Percentiles rank a stretch among this genome's conserved stretches.
These are phyloP conservation scores for Cerastis leucographa DNA, from an alignment of 2,888 invertebrate genomes.

Conservation along the genomic window DNA sequence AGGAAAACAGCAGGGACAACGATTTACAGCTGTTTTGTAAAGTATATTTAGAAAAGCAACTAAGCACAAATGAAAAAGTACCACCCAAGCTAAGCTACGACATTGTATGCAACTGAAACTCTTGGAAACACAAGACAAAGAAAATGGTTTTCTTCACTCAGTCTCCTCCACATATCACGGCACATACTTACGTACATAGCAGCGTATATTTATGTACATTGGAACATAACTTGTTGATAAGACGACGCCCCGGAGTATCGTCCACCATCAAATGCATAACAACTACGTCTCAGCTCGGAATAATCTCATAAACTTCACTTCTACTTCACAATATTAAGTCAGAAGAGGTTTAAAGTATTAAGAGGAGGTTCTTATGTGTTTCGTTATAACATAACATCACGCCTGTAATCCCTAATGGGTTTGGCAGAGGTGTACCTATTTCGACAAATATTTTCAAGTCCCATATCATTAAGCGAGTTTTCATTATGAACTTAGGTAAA, in stretches of 20 bases:
- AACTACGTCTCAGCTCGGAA: constrained; percentile 3
- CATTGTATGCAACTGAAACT: constrained; percentile 1
- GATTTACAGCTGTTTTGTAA: neutral
- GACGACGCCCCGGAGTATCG: constrained; percentile 26
- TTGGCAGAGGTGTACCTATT: neutral
- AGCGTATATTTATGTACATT: constrained; percentile 11
- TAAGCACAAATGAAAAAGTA: neutral
- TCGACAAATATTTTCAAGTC: neutral
- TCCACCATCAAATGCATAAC: constrained; percentile 38
- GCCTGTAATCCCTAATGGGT: neutral
- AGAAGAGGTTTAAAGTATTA: neutral
- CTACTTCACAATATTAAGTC: constrained; percentile 22
- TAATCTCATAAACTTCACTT: constrained; percentile 33
- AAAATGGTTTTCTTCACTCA: neutral
- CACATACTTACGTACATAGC: constrained; percentile 8
- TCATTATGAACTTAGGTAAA: neutral
- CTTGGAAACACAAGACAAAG: neutral
- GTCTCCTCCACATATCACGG: neutral
- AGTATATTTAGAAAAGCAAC: neutral
- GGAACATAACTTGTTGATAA: constrained; percentile 48
- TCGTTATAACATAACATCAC: neutral
- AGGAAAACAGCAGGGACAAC: neutral
- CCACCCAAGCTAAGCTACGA: neutral
- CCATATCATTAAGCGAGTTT: neutral
- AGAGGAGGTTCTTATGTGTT: neutral